Evolutionary conservation across 2,888 invertebrate species (phyloP).

Genomic region (Caenorhabditis sp.): DNA sequence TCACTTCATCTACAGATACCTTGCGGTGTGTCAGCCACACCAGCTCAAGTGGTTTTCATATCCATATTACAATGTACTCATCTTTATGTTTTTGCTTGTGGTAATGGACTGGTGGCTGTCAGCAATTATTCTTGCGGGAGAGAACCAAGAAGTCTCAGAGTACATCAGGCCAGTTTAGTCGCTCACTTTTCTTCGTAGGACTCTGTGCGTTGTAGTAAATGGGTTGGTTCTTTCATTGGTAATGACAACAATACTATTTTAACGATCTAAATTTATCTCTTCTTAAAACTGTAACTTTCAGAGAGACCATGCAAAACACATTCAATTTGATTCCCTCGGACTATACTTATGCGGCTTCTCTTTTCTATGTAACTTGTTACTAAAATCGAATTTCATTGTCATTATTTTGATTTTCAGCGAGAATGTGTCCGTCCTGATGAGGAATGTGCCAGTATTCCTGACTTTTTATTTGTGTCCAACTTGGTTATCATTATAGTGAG

Average conservation of each 20-base stretch:
- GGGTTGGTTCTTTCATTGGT: no score
- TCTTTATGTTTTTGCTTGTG: slow-evolving; percentile 1
- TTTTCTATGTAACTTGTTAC: slow-evolving; percentile 22
- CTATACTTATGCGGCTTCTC: slow-evolving; percentile 31
- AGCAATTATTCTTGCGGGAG: slow-evolving; percentile 7
- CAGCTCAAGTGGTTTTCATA: neutral
- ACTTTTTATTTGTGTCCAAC: slow-evolving; percentile 24
- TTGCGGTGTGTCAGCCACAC: slow-evolving; percentile 31
- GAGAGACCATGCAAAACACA: slow-evolving; percentile 29
- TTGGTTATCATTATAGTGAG: slow-evolving; percentile 31
- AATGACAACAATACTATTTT: no score
- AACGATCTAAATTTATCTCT: no score
- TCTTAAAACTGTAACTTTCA: no score
- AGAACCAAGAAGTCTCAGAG: slow-evolving; percentile 2
- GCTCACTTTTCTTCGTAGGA: no score
- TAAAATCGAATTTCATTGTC: neutral
- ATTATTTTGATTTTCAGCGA: slow-evolving; percentile 1
- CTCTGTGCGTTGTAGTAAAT: no score
- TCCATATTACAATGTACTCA: neutral
- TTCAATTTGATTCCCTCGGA: slow-evolving; percentile 2
- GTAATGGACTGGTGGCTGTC: slow-evolving; percentile 24
- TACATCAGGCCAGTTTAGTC: slow-evolving; percentile 35
- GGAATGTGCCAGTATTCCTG: slow-evolving; percentile 4
- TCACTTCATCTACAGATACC: slow-evolving; percentile 57
- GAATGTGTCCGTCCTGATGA: neutral